Conservation (phyloP, 2,113 vertebrate genomes). For the Tyto alba region DNA sequence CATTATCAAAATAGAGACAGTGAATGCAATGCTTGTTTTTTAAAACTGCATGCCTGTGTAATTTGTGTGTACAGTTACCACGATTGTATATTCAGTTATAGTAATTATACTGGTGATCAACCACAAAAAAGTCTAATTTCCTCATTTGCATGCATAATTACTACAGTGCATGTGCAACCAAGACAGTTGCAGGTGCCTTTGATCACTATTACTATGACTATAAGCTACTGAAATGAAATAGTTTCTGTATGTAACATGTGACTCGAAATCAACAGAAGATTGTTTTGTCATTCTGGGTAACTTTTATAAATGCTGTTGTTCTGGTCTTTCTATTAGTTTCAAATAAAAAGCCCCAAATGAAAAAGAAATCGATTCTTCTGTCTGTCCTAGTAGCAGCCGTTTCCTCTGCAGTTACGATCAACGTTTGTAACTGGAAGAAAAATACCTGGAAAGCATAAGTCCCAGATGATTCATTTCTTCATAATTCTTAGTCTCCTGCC, state of each 20-base stretch:
- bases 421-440: neutral
- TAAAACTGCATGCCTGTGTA: constrained; percentile 27
- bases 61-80: constrained; percentile 38
- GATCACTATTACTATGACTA: neutral
- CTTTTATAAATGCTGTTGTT: constrained; percentile 48
- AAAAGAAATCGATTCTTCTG: neutral
- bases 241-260: constrained; percentile 24
- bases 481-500: neutral
- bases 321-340: constrained; percentile 7
- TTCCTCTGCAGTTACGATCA: neutral
- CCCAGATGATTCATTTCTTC: neutral
- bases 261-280: constrained; percentile 1
- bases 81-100: constrained; percentile 23
- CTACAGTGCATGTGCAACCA: constrained; percentile 50
- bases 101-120: constrained; percentile 18
- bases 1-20: neutral
- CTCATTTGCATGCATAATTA: constrained; percentile 54
- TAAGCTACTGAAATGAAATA: constrained; percentile 18
- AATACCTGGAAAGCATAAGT: neutral
- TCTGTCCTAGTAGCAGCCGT: constrained; percentile 1
- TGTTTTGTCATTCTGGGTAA: constrained; percentile 30
- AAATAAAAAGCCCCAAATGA: constrained; percentile 49
- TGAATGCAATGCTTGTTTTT: constrained; percentile 22
- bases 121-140: neutral
- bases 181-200: constrained; percentile 59